Conservation (phyloP, 1,140 invertebrate genomes). For the Trichonephila inaurata region DNA sequence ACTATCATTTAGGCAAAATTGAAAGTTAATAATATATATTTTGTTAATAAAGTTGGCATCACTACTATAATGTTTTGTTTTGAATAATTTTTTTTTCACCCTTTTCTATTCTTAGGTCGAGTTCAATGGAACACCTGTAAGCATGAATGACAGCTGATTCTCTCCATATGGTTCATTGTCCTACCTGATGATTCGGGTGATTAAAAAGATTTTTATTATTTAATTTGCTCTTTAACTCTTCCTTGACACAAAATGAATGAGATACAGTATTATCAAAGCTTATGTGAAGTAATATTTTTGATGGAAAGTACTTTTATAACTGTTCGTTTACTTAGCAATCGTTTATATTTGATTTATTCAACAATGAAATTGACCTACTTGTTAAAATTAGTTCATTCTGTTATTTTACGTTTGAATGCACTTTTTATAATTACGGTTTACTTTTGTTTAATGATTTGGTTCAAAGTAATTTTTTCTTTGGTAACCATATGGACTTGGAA, state of each 20-base stretch:
- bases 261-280: too few relatives aligned
- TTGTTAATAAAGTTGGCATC: neutral
- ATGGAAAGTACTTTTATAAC: neutral
- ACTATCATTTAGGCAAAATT: too few relatives aligned
- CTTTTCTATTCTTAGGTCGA: slow-evolving; percentile 21
- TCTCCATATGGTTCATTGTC: slow-evolving; percentile 70
- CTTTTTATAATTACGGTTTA: neutral
- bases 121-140: slow-evolving; percentile 73
- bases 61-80: slow-evolving; percentile 1
- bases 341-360: neutral
- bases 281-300: neutral
- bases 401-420: neutral
- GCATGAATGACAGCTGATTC: slow-evolving; percentile 67
- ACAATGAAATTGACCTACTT: slow-evolving; percentile 21
- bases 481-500: neutral
- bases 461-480: neutral
- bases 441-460: neutral
- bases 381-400: neutral
- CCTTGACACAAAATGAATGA: neutral
- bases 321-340: neutral
- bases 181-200: slow-evolving; percentile 39
- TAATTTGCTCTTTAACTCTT: neutral
- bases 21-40: too few relatives aligned
- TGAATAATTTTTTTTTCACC: slow-evolving; percentile 1
- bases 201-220: neutral